Evolutionary conservation across 2,797 vertebrate species (phyloP), one percentile per base, ranked within the genome.

Genomic region (Nasua narica): DNA sequence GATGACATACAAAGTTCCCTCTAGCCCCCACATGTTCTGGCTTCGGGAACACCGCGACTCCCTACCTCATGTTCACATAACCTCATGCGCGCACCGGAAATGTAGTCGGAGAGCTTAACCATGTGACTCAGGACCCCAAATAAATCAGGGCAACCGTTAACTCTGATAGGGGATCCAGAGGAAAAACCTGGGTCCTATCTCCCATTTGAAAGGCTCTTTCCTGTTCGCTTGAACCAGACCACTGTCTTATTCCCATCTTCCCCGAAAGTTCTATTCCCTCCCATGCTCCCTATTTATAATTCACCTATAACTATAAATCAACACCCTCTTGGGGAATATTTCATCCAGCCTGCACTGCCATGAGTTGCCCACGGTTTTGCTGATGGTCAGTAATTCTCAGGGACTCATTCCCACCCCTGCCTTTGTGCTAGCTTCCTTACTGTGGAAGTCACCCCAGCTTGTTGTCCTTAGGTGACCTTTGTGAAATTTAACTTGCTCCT

Each of bases 381-480:
- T 70, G 58, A 85, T 32, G 43, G 81, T 52, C 58, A 72, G 50
- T 92, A 74, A 96, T 93, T 58, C 93, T 87, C 65, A 91, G 56
- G 79, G 46, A 77, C n/a, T 92, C n/a, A 37, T 70, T 77, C 79
- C 60, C 60, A 13, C 2, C 21, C 50, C 56, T 69, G 52, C 12
- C 37, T 93, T 67, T 58, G 40, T 37, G 25, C 46, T 3, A 35
- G 69, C 13, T 56, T 94, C 52, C 60, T 91, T 40, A 25, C n/a
- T 5, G 56, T 46, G 67, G 50, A 90, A 78, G 70, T 43, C 94
- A 98, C 88, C 88, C 87, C 32, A 87, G 81, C 92, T 79, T 94
- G 82, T 77, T 93, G 84, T 70, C 91, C 95, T 98, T 95, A 86
- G 95, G 97, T 97, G 84, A 95, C 52, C 91, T 97, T 67, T 96